Percentiles rank a stretch among this genome's conserved stretches.
These are phyloP conservation scores for Ciconia stormi DNA, from an alignment of 2,113 vertebrate genomes.

Conservation along the genomic window DNA sequence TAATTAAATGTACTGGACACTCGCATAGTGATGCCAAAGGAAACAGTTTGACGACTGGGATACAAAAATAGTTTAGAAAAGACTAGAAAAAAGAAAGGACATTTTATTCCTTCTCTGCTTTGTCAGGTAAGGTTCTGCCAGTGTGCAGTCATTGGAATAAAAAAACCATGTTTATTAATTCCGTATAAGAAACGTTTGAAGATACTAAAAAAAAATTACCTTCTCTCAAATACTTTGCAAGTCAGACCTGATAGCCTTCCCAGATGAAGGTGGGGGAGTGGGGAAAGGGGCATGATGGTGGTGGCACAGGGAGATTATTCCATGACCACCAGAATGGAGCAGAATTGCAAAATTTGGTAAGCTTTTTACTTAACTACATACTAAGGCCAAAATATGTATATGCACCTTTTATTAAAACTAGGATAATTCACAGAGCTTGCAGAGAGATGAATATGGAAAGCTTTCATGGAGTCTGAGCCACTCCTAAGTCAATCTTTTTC, in stretches of 20 bases:
- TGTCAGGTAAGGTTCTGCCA: background rate
- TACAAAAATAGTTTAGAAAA: background rate
- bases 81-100: background rate
- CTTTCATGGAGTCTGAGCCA: background rate
- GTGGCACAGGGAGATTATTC: background rate
- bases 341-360: background rate
- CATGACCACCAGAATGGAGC: background rate
- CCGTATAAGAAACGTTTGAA: background rate
- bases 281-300: background rate
- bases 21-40: background rate
- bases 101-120: background rate
- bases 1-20: background rate
- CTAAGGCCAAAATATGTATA: background rate
- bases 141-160: accelerated
- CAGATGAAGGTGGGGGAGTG: background rate
- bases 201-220: background rate
- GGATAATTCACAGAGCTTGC: background rate
- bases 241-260: background rate
- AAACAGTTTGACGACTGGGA: background rate
- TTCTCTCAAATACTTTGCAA: background rate
- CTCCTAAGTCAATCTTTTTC: background rate
- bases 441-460: background rate
- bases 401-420: background rate
- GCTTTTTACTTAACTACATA: background rate
- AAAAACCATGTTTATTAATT: background rate